Percentiles rank a stretch among this genome's conserved stretches.
These are phyloP conservation scores for Cyprinodon brontotheroides DNA, from an alignment of 2,113 vertebrate genomes.

Conservation along the genomic window DNA sequence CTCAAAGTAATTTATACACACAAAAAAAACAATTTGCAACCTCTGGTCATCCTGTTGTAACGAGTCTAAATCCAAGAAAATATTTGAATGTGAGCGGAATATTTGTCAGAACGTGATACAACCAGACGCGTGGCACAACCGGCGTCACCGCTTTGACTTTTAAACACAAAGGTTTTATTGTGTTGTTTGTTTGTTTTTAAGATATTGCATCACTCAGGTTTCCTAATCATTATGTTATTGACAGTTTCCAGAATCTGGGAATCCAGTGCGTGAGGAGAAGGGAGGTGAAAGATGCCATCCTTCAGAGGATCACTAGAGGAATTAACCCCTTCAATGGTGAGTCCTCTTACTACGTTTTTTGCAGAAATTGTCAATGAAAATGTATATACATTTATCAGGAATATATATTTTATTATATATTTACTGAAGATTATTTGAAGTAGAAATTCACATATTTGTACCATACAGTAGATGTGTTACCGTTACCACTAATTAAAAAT, in stretches of 20 bases:
- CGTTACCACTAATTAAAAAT: too few species aligned
- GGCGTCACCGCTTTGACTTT: neutral
- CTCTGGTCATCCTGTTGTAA: neutral
- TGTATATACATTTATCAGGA: neutral
- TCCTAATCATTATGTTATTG: neutral
- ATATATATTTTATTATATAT: too few species aligned
- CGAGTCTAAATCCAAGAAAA: neutral
- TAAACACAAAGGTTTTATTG: neutral
- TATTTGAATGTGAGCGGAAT: neutral
- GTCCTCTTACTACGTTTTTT: slow-evolving; percentile 29
- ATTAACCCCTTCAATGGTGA: slow-evolving; percentile 97
- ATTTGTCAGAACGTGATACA: neutral
- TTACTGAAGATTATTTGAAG: too few species aligned
- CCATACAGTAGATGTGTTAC: neutral
- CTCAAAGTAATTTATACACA: neutral
- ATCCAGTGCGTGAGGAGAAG: slow-evolving; percentile 97
- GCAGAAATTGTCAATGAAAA: neutral
- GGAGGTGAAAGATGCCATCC: slow-evolving; percentile 93
- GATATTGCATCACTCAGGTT: neutral
- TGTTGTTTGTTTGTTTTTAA: slow-evolving; percentile 6
- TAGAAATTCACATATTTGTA: neutral
- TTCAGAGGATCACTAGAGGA: slow-evolving; percentile 85
- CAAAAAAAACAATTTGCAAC: neutral
- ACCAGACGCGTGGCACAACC: neutral
- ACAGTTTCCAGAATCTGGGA: slow-evolving; percentile 96